These are phyloP conservation scores for Callinectes sapidus DNA, from an alignment of 2,888 invertebrate species.

Conservation along the genomic window DNA sequence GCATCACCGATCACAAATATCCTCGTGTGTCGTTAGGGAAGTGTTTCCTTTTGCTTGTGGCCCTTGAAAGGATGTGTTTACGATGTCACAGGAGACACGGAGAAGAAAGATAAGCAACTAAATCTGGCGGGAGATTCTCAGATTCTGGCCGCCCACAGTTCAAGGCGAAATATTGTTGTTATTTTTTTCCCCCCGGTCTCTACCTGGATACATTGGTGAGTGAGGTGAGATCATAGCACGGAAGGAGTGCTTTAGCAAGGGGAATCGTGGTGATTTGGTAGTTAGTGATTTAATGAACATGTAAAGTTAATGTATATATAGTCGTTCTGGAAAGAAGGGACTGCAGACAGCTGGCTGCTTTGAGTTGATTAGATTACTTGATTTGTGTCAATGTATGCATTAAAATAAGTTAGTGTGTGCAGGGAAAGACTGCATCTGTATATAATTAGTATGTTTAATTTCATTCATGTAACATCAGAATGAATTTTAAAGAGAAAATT, in stretches of 20 bases:
- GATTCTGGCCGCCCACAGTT: neutral
- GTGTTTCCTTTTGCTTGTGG: neutral
- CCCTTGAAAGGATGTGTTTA: neutral
- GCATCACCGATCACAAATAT: neutral
- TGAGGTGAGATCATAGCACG: neutral
- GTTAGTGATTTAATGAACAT: neutral
- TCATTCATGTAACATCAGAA: too few relatives aligned
- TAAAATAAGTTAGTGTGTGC: too few relatives aligned
- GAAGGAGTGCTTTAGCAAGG: neutral
- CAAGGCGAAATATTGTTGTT: neutral
- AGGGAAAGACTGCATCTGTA: too few relatives aligned
- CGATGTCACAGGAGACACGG: neutral
- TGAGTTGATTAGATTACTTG: neutral
- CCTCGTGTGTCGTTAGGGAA: neutral
- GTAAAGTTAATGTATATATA: neutral
- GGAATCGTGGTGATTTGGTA: neutral
- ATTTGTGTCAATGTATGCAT: too few relatives aligned
- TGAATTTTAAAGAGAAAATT: too few relatives aligned
- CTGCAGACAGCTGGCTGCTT: neutral
- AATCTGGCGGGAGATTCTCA: constrained; percentile 6
- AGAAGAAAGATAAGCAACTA: neutral
- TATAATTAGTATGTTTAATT: too few relatives aligned
- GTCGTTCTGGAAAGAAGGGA: neutral
- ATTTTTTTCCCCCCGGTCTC: neutral
- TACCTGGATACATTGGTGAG: neutral